These are phyloP conservation scores for Trissoscelio sp. DNA, from an alignment of 2,888 invertebrate genomes.

Conservation along the genomic window DNA sequence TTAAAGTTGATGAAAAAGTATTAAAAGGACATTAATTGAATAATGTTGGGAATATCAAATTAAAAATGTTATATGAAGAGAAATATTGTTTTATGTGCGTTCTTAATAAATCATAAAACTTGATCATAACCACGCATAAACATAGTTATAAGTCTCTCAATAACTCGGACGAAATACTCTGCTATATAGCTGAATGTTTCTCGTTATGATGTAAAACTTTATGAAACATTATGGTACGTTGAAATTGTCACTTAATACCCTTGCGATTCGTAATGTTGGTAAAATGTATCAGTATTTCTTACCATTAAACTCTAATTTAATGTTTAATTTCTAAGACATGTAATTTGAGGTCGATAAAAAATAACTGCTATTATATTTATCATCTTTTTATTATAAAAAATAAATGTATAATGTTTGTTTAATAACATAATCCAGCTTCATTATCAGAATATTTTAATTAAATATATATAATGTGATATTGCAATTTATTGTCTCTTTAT, in stretches of 20 bases:
- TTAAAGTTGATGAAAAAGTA: too few relatives aligned
- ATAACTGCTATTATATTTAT: too few relatives aligned
- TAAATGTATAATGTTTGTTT: too few relatives aligned
- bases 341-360: too few relatives aligned
- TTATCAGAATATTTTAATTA: too few relatives aligned
- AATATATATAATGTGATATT: too few relatives aligned
- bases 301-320: neutral
- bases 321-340: neutral
- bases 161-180: neutral
- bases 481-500: too few relatives aligned
- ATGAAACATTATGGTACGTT: constrained; percentile 6
- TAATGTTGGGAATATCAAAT: too few relatives aligned
- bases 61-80: neutral
- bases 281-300: neutral
- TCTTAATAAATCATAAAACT: neutral
- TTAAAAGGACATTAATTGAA: too few relatives aligned
- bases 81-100: neutral
- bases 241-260: constrained; percentile 14
- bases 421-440: too few relatives aligned
- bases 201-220: neutral
- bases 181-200: neutral
- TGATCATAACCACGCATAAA: neutral
- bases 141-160: constrained; percentile 1
- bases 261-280: neutral
- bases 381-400: too few relatives aligned